Evolutionary conservation across 2,113 vertebrate genomes (phyloP).

Genomic region (Pangasianodon gigas): DNA sequence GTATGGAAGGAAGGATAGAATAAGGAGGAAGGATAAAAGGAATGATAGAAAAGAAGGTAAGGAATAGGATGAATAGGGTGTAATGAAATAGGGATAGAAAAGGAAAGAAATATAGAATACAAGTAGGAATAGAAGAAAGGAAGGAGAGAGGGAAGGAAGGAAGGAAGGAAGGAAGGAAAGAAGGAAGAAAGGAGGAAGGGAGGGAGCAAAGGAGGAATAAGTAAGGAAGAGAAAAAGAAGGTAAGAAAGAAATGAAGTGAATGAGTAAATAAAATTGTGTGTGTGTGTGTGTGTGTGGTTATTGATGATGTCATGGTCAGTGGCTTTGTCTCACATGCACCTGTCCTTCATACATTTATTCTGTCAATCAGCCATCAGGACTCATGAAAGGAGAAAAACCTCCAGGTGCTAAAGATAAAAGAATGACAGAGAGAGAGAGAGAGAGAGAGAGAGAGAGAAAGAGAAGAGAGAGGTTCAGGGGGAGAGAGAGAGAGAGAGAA

Average conservation of each 20-base stretch:
- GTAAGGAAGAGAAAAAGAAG: not conserved
- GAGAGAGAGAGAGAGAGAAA: not conserved
- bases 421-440: not conserved
- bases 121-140: not conserved
- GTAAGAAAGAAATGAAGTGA: not conserved
- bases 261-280: not conserved
- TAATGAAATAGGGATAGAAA: not conserved
- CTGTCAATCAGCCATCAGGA: conserved; percentile 2
- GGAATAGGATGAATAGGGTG: not conserved
- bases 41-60: not conserved
- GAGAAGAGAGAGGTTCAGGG: not conserved
- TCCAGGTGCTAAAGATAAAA: conserved; percentile 48
- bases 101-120: not conserved
- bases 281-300: conserved; percentile 1
- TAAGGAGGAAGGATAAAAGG: not conserved
- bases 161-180: not conserved
- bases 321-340: conserved; percentile 14
- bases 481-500: not conserved
- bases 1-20: not conserved
- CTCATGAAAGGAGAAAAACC: conserved; percentile 45
- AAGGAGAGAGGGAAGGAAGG: not conserved
- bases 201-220: no score
- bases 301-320: not conserved
- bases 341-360: conserved; percentile 31
- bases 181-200: not conserved